Conservation (phyloP, 1,140 invertebrate species). For the Aphis craccivora region DNA sequence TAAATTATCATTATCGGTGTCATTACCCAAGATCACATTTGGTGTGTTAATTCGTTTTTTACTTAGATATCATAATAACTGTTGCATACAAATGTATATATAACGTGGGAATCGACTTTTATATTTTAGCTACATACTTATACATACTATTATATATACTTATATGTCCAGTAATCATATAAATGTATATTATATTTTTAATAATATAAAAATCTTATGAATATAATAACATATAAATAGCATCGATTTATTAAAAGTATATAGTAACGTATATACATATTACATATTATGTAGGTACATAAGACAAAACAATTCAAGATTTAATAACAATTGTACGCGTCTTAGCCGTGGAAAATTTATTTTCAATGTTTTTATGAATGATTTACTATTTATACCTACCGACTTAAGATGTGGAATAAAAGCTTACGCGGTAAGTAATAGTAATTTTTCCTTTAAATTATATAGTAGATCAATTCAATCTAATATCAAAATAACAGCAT, state of each 20-base stretch:
- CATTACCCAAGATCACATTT: background rate
- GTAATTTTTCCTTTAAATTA: too few species aligned
- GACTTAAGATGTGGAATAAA: background rate
- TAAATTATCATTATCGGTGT: background rate
- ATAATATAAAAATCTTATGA: too few species aligned
- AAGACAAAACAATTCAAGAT: background rate
- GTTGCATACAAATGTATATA: background rate
- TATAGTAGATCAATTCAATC: too few species aligned
- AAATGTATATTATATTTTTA: too few species aligned
- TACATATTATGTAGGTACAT: too few species aligned
- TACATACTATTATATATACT: background rate
- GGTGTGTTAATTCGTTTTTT: background rate
- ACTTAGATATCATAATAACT: background rate
- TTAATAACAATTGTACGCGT: background rate
- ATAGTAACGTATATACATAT: background rate
- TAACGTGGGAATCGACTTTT: background rate
- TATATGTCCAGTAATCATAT: background rate
- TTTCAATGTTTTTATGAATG: background rate
- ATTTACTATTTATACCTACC: too few species aligned
- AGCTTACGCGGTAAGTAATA: too few species aligned
- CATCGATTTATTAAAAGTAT: background rate
- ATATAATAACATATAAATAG: background rate
- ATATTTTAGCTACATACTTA: background rate
- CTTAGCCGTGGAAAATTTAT: background rate
- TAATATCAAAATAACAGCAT: too few species aligned